Evolutionary conservation across 2,888 invertebrate genomes (phyloP), one percentile per base, ranked within the genome.

Genomic region (Zaprionus lineosus): DNA sequence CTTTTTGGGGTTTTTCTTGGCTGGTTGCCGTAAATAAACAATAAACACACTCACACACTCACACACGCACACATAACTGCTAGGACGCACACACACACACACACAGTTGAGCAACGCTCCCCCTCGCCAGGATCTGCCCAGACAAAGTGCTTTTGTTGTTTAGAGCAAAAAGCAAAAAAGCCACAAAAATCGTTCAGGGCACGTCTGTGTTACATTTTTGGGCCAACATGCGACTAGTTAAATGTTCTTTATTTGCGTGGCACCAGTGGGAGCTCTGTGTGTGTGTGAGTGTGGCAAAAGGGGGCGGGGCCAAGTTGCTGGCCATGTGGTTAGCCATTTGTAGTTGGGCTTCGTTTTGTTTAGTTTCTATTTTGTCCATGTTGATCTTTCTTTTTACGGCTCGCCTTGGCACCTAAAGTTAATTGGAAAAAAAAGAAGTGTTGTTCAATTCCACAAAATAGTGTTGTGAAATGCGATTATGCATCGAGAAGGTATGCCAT

Each of bases 11-110:
- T 83, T 85, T 79, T 83, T 74, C 67, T 84, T 84, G 74, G 73
- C 83, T 84, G 85, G 85, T 86, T 84, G 70, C 67, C 79, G 77
- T 71, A 84, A 75, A 81, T 79, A 86, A 86, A 86, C 78, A 84
- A 81, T 72, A 85, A 75, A 79, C 84, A 84, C 39, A 62, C 78
- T 63, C 37, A 7, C 46, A 9, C 44, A 50, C 41, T 33, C 19
- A 9, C 14, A 51, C 19, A 48, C 52, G 47, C 46, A 16, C 15
- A 18, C 19, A 44, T 34, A 46, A 33, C 51, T 46, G 39, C n/a
- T n/a, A n/a, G n/a, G n/a, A n/a, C 48, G 52, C 58, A 39, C 31
- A 28, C 24, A 55, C 33, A 58, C 19, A 44, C 43, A 40, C 29
- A 56, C 21, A 58, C 37, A 62, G 34, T 39, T 51, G 28, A 43